Conservation (phyloP, 2,113 vertebrate genomes). For the Etheostoma cragini region DNA sequence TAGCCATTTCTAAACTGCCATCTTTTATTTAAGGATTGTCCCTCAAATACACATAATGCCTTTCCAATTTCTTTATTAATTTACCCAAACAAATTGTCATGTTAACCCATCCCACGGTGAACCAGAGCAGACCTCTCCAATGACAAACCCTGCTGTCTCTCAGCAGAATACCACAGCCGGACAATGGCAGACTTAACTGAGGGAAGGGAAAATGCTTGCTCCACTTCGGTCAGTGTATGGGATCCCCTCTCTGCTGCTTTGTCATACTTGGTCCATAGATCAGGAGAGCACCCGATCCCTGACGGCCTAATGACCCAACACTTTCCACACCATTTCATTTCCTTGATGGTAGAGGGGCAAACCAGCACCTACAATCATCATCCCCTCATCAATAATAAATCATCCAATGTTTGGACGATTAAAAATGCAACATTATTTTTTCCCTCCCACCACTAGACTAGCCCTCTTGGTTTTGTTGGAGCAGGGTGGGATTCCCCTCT, state of each 20-base stretch:
- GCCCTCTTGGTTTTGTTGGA: conserved; percentile 57
- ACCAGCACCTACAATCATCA: conserved; percentile 59
- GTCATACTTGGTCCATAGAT: conserved; percentile 46
- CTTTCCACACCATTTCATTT: conserved; percentile 74
- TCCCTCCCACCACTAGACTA: conserved; percentile 65
- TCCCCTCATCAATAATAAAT: conserved; percentile 78
- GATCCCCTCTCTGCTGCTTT: conserved; percentile 62
- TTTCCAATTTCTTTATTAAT: background rate
- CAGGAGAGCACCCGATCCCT: conserved; percentile 48
- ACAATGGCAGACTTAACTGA: conserved; percentile 45
- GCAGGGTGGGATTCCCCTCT: conserved; percentile 79
- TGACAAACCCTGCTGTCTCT: conserved; percentile 46
- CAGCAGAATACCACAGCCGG: conserved; percentile 19
- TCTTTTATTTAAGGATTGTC: background rate
- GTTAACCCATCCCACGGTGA: conserved; percentile 30
- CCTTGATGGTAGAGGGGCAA: conserved; percentile 47
- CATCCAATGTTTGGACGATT: conserved; percentile 67
- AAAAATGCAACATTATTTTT: conserved; percentile 76
- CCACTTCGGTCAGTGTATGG: conserved; percentile 55
- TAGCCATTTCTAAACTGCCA: no score
- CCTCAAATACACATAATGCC: background rate
- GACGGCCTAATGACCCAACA: conserved; percentile 63
- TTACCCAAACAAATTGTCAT: conserved; percentile 9
- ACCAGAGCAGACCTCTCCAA: conserved; percentile 55
- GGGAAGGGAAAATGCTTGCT: conserved; percentile 41